A percentile compares a stretch with the other conserved stretches of the same genome.
Conservation (phyloP, 2,888 invertebrate species). For the Stenchaetothrips biformis region DNA sequence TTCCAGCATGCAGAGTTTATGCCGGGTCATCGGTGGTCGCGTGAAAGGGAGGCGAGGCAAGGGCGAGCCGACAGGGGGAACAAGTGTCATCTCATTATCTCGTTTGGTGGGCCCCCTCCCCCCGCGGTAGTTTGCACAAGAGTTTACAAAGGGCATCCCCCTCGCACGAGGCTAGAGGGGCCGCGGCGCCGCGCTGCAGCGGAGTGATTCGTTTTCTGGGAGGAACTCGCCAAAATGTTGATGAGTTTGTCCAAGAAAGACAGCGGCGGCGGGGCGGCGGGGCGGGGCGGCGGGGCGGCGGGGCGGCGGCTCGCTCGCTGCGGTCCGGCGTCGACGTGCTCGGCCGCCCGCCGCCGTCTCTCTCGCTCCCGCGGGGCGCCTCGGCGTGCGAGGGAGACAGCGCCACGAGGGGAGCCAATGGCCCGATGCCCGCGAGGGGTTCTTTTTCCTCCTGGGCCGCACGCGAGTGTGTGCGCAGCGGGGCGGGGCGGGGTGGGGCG, state of each 20-base stretch:
- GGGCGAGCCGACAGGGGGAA: no score
- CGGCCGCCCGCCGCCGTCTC: no score
- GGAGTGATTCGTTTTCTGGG: not conserved
- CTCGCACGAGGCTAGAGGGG: not conserved
- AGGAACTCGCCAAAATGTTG: not conserved
- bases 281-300: no score
- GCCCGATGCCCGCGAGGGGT: no score
- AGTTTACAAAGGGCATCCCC: constrained; percentile 21
- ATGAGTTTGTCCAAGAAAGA: constrained; percentile 23
- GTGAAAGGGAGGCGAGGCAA: no score
- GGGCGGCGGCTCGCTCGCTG: no score
- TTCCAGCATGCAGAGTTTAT: no score
- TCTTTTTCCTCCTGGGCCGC: no score
- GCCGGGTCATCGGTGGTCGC: no score
- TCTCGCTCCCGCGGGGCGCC: no score
- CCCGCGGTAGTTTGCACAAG: constrained; percentile 8
- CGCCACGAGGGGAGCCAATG: no score
- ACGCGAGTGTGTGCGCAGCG: not conserved
- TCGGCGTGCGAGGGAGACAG: no score
- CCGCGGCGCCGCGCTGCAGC: not conserved
- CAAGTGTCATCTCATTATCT: constrained; percentile 36
- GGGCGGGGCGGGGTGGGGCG: not conserved
- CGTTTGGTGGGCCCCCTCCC: constrained; percentile 42
- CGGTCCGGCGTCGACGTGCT: not conserved
- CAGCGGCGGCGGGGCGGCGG: not conserved